These are phyloP conservation scores for Pherbina coryleti DNA, from an alignment of 2,888 invertebrate species.

Conservation along the genomic window DNA sequence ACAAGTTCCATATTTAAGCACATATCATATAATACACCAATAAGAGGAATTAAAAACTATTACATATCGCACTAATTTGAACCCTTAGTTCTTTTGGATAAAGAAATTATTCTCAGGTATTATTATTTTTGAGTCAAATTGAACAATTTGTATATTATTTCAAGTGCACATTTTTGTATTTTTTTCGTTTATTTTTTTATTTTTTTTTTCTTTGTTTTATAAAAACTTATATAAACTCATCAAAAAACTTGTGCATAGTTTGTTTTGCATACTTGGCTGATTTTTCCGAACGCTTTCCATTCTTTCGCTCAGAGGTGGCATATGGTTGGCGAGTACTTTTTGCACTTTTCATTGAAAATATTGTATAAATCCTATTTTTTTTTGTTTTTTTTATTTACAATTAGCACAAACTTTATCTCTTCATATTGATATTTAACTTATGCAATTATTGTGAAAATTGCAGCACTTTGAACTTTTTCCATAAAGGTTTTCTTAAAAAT, in stretches of 20 bases:
- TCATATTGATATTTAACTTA: background rate
- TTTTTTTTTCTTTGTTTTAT: too few relatives aligned
- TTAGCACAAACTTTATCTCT: background rate
- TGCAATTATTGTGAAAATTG: background rate
- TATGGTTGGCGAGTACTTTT: constrained; percentile 56
- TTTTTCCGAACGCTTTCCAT: constrained; percentile 55
- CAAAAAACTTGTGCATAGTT: background rate
- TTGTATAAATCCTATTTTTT: background rate
- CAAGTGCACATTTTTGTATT: too few relatives aligned
- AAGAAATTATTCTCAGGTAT: too few relatives aligned
- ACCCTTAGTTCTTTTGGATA: too few relatives aligned
- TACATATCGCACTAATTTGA: too few relatives aligned
- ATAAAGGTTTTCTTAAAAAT: background rate
- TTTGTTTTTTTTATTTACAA: background rate
- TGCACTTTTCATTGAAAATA: constrained; percentile 60
- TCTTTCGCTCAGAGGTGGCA: constrained; percentile 59
- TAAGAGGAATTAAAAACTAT: too few relatives aligned
- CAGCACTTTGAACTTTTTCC: background rate
- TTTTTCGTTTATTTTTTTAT: too few relatives aligned
- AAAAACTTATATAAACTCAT: background rate
- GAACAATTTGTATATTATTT: too few relatives aligned
- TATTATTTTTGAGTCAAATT: too few relatives aligned
- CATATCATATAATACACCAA: too few relatives aligned
- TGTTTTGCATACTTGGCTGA: constrained; percentile 47
- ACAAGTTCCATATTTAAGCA: too few relatives aligned